Evolutionary conservation across 2,888 invertebrate species (phyloP).

Genomic region (Synanthedon vespiformis): DNA sequence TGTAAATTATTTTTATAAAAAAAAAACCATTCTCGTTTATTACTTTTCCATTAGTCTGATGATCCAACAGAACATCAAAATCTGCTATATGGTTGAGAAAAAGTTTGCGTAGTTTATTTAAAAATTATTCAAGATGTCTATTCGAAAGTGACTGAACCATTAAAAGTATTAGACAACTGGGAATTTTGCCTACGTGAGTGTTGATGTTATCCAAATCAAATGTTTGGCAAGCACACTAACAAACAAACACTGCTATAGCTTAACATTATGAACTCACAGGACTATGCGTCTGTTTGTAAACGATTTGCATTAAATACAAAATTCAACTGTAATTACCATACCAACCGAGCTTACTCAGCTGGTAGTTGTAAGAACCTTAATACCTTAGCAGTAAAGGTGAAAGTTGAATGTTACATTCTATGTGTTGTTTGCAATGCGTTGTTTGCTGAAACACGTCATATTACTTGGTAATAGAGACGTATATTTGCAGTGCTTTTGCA

Average conservation of each 20-base stretch:
- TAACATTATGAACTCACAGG: constrained; percentile 1
- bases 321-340: background rate
- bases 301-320: constrained; percentile 3
- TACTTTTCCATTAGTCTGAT: no score
- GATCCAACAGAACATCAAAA: no score
- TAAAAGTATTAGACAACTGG: no score
- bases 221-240: constrained; percentile 8
- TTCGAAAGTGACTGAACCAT: no score
- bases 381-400: background rate
- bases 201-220: constrained; percentile 6
- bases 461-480: background rate
- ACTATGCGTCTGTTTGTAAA: constrained; percentile 2
- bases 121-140: no score
- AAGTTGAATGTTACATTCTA: background rate
- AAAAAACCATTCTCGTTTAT: no score
- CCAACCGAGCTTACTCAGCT: background rate
- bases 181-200: background rate
- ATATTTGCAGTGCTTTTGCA: no score
- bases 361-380: background rate
- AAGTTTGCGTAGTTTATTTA: no score
- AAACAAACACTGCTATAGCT: background rate
- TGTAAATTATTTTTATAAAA: no score
- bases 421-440: background rate
- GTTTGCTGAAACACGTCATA: background rate
- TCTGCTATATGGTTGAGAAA: no score